Evolutionary conservation across 2,797 vertebrate species (phyloP), one percentile per base, ranked within the genome.

Genomic region (Myripristis jacobus): DNA sequence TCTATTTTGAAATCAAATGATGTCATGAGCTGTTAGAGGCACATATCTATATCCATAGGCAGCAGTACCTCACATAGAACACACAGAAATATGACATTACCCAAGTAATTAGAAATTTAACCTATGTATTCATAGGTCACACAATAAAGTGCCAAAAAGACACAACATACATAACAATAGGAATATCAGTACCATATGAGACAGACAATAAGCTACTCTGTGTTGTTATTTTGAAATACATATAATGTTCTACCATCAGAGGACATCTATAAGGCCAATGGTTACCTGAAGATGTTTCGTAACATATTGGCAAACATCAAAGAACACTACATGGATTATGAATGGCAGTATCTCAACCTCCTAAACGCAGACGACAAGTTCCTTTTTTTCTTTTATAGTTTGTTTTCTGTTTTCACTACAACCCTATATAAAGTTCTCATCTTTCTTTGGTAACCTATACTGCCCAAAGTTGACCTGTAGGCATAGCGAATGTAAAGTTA

Each of bases 41-140:
- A 96, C 95, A 94, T 93, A 95, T 97, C 95, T 98, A 96, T 96
- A 96, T 96, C 95, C 94, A 95, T 95, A 96, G 96, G 96, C 95
- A 96, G 95, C 94, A 95, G 93, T 96, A 93, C 95, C 96, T 92
- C 96, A 93, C 90, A 75, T 92, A 94, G 93, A 95, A 95, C 93
- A 94, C 96, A 95, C 94, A 90, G 90, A 95, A 95, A 94, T 95
- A 95, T 95, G 95, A 96, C 95, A 96, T 96, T 96, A 97, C 94
- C 95, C 95, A 97, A 96, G 95, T 96, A 96, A 96, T 96, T 95
- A 96, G 94, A 95, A 95, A 96, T 94, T 94, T 95, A 92, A 96
- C 96, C 96, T 96, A 96, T 95, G 91, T 94, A 90, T 82, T 62
- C 88, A 97, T 96, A 97, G 96, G 96, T 96, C 94, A 70, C 75